Percentiles rank a stretch among this genome's conserved stretches.
Evolutionary conservation across 2,888 invertebrate species (phyloP).

Genomic region (Ypsolopha scabrella): DNA sequence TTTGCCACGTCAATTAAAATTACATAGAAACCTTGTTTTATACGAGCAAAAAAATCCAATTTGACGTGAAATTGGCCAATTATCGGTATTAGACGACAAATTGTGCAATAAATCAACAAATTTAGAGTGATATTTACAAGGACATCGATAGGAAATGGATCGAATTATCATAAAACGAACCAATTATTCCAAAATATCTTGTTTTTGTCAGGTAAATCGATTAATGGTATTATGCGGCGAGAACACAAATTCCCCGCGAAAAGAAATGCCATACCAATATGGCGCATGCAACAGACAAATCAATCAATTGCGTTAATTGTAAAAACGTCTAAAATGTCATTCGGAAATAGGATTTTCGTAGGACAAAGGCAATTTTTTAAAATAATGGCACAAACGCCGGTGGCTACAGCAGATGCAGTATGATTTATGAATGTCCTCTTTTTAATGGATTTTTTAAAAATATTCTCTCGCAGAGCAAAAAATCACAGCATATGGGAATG

Average conservation of each 20-base stretch:
- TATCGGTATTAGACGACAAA: conserved; percentile 36
- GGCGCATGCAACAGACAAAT: conserved; percentile 20
- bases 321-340: conserved; percentile 19
- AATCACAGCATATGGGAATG: conserved; percentile 48
- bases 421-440: conserved; percentile 52
- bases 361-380: conserved; percentile 30
- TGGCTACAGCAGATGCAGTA: conserved; percentile 45
- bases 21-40: conserved; percentile 32
- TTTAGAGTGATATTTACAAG: conserved; percentile 18
- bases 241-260: background rate
- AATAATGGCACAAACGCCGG: conserved; percentile 30
- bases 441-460: conserved; percentile 64
- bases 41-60: conserved; percentile 31
- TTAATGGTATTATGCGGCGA: background rate
- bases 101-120: conserved; percentile 39
- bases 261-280: background rate
- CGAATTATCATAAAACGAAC: background rate
- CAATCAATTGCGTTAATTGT: conserved; percentile 17
- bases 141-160: background rate
- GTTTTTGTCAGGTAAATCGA: background rate
- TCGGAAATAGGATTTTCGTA: conserved; percentile 22
- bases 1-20: conserved; percentile 23
- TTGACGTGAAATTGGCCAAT: conserved; percentile 44
- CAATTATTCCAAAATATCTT: background rate
- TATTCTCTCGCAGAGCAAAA: conserved; percentile 39